These are phyloP conservation scores for Dermochelys coriacea DNA, from an alignment of 2,797 vertebrate species.

Conservation along the genomic window DNA sequence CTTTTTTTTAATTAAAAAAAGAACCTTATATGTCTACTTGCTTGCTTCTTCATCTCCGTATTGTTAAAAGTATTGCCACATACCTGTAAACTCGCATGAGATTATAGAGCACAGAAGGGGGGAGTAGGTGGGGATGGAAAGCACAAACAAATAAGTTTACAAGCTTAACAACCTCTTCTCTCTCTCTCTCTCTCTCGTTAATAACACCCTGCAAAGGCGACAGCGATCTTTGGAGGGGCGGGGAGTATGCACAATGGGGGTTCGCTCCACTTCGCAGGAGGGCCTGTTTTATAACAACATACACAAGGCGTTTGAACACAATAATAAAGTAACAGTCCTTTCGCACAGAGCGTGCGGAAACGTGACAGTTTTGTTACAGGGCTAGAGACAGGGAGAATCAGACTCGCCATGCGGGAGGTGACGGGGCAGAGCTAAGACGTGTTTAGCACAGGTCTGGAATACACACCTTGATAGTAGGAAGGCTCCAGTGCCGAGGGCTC, in stretches of 20 bases:
- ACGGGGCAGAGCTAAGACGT: constrained; percentile 88
- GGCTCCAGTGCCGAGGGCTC: constrained; percentile 93
- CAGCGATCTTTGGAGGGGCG: constrained; percentile 67
- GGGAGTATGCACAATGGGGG: constrained; percentile 42
- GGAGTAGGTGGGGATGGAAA: constrained; percentile 32
- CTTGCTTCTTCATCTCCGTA: constrained; percentile 76
- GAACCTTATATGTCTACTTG: constrained; percentile 56
- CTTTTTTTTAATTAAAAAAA: constrained; percentile 71
- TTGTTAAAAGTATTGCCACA: constrained; percentile 79
- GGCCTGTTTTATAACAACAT: constrained; percentile 62
- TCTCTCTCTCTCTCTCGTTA: constrained; percentile 69
- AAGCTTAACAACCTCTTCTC: constrained; percentile 74
- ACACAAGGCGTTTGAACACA: constrained; percentile 80
- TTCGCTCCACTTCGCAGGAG: constrained; percentile 62
- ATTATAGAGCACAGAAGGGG: constrained; percentile 69
- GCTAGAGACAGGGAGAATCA: neutral
- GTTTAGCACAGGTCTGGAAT: constrained; percentile 96
- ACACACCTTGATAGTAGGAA: constrained; percentile 98
- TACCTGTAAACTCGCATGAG: constrained; percentile 82
- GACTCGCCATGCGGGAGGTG: constrained; percentile 1
- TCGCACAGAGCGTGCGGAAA: constrained; percentile 83
- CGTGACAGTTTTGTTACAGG: constrained; percentile 54
- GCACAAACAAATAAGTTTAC: constrained; percentile 85
- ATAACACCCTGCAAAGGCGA: constrained; percentile 81
- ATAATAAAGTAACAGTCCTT: constrained; percentile 90